Base-by-base conservation (phyloP, 2,888 invertebrate genomes). In the Dorcus hopei region DNA sequence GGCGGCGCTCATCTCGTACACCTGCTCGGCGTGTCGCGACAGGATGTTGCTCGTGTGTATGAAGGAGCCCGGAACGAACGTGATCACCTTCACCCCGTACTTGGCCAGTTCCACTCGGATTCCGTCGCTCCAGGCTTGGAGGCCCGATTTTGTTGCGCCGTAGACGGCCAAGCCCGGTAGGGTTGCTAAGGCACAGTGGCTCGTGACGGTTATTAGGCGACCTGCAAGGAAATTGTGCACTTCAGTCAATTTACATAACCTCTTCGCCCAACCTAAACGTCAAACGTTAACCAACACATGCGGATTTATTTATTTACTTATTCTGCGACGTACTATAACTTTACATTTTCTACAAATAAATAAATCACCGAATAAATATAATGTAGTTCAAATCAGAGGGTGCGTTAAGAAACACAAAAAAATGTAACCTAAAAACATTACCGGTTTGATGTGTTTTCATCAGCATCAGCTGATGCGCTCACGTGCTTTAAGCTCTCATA, bases 1-100 rank as follows among this genome's bases (percentile, higher is more conserved):
- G 53, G 80, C 76, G 3, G 81, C 74, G 54, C 84, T 77, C 91
- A 93, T 93, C 65, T 80, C 79, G 19, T 82, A 77, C 7, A 85
- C 86, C 54, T 88, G 79, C 26, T 79, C 74, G 23, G 77, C 74
- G 75, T 93, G 91, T 4, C 79, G 80, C 0, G 85, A 78, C 68
- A 91, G 80, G 59, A 94, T 85, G 68, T 87, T 88, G 69, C 90
- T 91, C 48, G 85, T 81, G 1, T 74, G 74, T 0, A 88, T 79
- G 69, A 92, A 91, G 2, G 91, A 91, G 45, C 90, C 93, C 52
- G 94, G 94, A 61, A 92, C 82, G 69, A 94, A 88, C 61, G 85
- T 83, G 0, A 91, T 79, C 41, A 90, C 90, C 52, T 83, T 79
- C 50, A 94, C 80, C n/a, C 87, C 89, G 69, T 88, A 87, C 68